Conservation (phyloP, 2,113 vertebrate species). For the Lathamus discolor region DNA sequence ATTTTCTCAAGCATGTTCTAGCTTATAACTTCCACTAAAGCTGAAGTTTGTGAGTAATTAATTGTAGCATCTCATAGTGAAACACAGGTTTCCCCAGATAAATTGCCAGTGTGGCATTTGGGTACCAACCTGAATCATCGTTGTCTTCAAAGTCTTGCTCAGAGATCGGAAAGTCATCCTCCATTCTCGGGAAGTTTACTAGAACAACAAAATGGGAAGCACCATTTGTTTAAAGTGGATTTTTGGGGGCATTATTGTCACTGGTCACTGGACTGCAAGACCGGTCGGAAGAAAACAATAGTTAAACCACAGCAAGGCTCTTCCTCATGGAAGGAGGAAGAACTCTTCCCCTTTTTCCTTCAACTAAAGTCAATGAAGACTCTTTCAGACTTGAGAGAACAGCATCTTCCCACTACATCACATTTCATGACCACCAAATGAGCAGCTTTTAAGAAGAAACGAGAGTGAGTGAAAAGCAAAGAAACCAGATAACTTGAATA, state of each 20-base stretch:
- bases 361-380: background rate
- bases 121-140: slow-evolving; percentile 68
- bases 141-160: slow-evolving; percentile 72
- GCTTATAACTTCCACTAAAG: background rate
- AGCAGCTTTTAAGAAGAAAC: slow-evolving; percentile 29
- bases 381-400: background rate
- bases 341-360: background rate
- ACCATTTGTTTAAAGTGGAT: background rate
- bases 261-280: background rate
- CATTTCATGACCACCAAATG: background rate
- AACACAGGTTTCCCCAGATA: background rate
- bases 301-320: background rate
- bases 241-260: background rate
- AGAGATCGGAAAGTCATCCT: slow-evolving; percentile 62
- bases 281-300: background rate
- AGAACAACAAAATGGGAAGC: slow-evolving; percentile 59
- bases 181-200: slow-evolving; percentile 74
- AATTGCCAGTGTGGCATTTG: background rate
- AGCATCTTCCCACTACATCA: background rate
- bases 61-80: background rate
- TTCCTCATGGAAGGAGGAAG: background rate
- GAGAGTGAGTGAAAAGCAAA: background rate
- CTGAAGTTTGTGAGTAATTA: background rate
- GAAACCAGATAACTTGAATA: background rate
- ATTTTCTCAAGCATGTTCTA: background rate